Evolutionary conservation across 2,113 vertebrate genomes (phyloP).

Genomic region (Entomyzon cyanotis): DNA sequence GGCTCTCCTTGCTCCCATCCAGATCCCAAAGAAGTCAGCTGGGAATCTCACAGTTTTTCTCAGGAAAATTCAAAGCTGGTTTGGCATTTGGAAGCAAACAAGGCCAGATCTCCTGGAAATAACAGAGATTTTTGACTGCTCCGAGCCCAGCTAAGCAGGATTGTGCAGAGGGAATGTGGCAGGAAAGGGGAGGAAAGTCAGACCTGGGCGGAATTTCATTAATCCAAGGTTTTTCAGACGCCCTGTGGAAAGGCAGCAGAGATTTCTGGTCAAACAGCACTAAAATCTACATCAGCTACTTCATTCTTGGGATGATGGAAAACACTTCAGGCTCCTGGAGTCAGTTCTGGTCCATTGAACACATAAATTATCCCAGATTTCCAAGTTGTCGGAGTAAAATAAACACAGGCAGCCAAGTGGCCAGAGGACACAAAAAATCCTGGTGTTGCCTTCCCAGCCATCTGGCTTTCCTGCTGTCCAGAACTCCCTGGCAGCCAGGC

Average conservation of each 20-base stretch:
- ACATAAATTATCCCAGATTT: neutral
- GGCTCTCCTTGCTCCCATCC: neutral
- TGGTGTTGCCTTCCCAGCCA: slow-evolving; percentile 3
- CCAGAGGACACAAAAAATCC: neutral
- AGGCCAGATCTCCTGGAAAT: neutral
- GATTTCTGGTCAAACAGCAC: neutral
- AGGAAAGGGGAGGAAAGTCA: neutral
- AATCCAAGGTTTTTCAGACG: neutral
- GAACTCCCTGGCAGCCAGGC: neutral
- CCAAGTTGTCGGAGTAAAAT: neutral
- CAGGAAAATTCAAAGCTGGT: neutral
- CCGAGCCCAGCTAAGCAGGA: neutral
- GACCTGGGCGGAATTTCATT: neutral
- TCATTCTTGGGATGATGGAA: neutral
- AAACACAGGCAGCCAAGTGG: neutral
- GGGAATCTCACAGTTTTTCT: neutral
- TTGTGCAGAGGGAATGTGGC: neutral
- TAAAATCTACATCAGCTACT: neutral
- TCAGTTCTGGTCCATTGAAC: neutral
- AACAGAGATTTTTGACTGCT: neutral
- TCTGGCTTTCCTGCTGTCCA: slow-evolving; percentile 17
- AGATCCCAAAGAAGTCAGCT: neutral
- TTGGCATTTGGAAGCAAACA: neutral
- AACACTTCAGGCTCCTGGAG: neutral
- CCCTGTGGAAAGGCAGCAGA: neutral